Evolutionary conservation across 1,140 invertebrate genomes (phyloP), one percentile per base, ranked within the genome.

Genomic region (Bradysia coprophila): DNA sequence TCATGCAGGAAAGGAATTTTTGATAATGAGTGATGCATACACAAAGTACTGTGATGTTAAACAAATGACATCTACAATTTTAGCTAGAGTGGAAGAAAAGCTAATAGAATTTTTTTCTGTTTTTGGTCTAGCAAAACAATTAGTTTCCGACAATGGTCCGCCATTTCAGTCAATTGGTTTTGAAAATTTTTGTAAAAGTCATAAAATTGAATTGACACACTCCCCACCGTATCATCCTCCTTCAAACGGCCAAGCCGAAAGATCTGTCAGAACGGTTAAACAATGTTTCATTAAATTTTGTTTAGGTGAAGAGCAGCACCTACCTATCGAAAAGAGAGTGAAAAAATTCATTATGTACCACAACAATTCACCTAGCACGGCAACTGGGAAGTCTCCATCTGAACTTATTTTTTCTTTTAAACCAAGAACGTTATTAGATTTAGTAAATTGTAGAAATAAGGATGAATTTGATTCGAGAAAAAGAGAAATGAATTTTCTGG

Each of bases 1-100:
- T 9, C 54, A 58, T 21, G 32, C 48, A 8, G 49, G 48, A 31
- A 45, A 46, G 15, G 45, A 41, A 31, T 63, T 55, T 47, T 44
- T 66, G 9, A 42, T 66, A 2, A 41, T 65, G 5, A 52, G 59
- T 4, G 60, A 67, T 45, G 50, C 57, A 4, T 51, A 51, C 47
- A 54, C 55, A 0, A 65, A 63, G 40, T 66, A 60, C 59, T 48
- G 50, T 6, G 56, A 64, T 43, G 48, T 62, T 18, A 15, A 39
- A 8, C 23, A 44, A 28, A 31, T 50, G 16, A 36, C 23, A 18
- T 42, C 40, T 38, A 46, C 46, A 8, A 43, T 41, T 5, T 43
- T 42, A 28, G 10, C 19, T 2, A 19, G 28, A 2, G 40, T 47
- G 2, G 49, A 52, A n/a, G 32, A 28, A 39, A 47, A 47, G 21